Evolutionary conservation across 2,113 vertebrate species (phyloP).

Genomic region (Arvicanthis niloticus): DNA sequence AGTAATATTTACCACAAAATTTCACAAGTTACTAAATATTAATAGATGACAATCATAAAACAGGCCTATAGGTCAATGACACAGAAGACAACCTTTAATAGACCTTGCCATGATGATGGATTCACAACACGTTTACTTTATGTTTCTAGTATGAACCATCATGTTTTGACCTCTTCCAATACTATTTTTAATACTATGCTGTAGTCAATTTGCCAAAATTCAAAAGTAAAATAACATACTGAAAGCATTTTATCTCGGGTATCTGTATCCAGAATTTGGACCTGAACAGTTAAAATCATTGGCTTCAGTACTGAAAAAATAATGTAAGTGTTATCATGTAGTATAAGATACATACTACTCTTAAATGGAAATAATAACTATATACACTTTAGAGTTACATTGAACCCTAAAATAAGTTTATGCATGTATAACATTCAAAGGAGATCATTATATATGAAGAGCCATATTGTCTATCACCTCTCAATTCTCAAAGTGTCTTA

Average conservation of each 20-base stretch:
- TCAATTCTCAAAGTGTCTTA: not conserved
- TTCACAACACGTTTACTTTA: not conserved
- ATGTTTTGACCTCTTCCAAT: not conserved
- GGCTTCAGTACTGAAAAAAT: not conserved
- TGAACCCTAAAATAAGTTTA: not conserved
- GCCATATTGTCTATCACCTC: not conserved
- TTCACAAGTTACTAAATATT: not conserved
- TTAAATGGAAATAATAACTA: not conserved
- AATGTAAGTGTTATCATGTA: not conserved
- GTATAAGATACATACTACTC: not conserved
- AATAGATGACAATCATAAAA: not conserved
- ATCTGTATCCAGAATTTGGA: not conserved
- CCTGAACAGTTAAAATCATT: no score
- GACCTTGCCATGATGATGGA: no score
- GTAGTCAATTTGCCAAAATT: not conserved
- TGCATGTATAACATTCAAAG: not conserved
- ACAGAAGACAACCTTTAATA: not conserved
- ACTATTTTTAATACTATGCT: not conserved
- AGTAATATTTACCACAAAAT: not conserved
- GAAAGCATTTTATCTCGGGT: not conserved
- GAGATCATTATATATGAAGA: not conserved
- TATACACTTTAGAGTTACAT: not conserved
- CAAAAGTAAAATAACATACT: rapidly evolving
- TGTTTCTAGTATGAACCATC: not conserved
- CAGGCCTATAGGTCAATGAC: not conserved